These are phyloP conservation scores for Pseudolaguvia tuberculata DNA, from an alignment of 2,113 vertebrate genomes.

Conservation along the genomic window DNA sequence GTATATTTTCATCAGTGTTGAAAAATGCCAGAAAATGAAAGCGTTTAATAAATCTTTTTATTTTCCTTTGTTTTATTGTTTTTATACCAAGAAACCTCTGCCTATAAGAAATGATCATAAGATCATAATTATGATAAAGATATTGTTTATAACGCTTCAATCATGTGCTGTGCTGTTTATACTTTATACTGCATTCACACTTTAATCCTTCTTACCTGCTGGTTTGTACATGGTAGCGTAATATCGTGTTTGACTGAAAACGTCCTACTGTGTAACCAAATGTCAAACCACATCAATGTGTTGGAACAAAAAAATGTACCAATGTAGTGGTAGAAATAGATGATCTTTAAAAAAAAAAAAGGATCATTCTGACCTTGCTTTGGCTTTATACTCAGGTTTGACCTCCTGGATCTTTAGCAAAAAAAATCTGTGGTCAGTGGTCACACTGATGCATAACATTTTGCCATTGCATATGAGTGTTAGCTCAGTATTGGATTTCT, in stretches of 20 bases:
- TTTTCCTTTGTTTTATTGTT: background rate
- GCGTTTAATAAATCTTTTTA: background rate
- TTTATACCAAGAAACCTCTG: background rate
- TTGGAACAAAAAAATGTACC: background rate
- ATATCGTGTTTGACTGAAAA: background rate
- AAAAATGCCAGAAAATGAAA: background rate
- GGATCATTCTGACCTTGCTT: no score
- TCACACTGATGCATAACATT: background rate
- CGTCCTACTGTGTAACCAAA: background rate
- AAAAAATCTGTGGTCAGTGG: background rate
- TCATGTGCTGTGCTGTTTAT: no score
- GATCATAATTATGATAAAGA: background rate
- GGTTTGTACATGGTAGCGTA: background rate
- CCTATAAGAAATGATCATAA: background rate
- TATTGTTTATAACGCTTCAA: background rate
- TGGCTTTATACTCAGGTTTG: background rate
- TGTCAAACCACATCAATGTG: background rate
- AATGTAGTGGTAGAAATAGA: background rate
- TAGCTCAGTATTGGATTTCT: no score
- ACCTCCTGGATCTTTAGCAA: background rate
- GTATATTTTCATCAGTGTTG: background rate
- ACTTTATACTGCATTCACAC: background rate
- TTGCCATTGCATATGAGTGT: background rate
- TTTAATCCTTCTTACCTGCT: background rate
- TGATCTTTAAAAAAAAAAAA: background rate